These are phyloP conservation scores for Octodonta nipae DNA, from an alignment of 2,888 invertebrate species.

Conservation along the genomic window DNA sequence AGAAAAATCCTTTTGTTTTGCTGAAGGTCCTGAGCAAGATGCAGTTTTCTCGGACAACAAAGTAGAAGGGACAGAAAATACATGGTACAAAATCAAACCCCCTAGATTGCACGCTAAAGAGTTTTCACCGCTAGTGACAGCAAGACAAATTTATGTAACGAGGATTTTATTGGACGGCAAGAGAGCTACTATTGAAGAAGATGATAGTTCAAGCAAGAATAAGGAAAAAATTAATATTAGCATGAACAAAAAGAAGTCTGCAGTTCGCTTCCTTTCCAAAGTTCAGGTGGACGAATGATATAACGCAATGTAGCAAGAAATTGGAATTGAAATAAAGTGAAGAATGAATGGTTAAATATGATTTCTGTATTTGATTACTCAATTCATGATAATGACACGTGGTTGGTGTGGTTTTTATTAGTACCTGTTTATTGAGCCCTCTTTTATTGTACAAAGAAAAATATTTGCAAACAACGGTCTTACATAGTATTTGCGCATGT, in stretches of 20 bases:
- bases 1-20: conserved; percentile 20
- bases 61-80: conserved; percentile 18
- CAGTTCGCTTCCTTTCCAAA: conserved; percentile 13
- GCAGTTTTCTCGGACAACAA: conserved; percentile 13
- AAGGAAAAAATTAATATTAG: conserved; percentile 6
- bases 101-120: conserved; percentile 16
- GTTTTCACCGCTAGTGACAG: conserved; percentile 20
- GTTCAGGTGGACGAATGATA: not conserved
- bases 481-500: too few relatives aligned
- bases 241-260: conserved; percentile 13
- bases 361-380: too few relatives aligned
- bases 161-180: conserved; percentile 22
- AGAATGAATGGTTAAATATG: too few relatives aligned
- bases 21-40: conserved; percentile 21
- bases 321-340: too few relatives aligned
- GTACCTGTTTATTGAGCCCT: too few relatives aligned
- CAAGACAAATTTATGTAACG: conserved; percentile 22
- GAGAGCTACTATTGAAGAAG: conserved; percentile 6
- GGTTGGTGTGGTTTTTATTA: too few relatives aligned
- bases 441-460: too few relatives aligned
- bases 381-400: too few relatives aligned
- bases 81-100: conserved; percentile 23
- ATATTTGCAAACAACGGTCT: too few relatives aligned
- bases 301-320: too few relatives aligned
- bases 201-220: conserved; percentile 6